Evolutionary conservation across 2,888 invertebrate species (phyloP).

Genomic region (Drosophila tanythrix): DNA sequence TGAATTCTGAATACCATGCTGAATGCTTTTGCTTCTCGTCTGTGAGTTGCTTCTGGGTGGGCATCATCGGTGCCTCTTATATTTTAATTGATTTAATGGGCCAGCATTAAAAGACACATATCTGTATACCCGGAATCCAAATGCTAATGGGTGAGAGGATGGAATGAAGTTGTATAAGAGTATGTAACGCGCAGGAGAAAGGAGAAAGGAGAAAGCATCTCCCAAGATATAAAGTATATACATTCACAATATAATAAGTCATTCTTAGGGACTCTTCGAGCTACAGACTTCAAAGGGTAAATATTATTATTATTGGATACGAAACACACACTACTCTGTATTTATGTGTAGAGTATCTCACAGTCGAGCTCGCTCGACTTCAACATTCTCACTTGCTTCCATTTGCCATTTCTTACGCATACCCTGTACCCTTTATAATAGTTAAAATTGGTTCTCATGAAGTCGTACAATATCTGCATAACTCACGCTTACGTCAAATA

Average conservation of each 20-base stretch:
- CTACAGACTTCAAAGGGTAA: no score
- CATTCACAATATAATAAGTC: not conserved
- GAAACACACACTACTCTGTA: not conserved
- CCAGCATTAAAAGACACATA: slow-evolving; percentile 18
- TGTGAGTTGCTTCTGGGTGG: slow-evolving; percentile 28
- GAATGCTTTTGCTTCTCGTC: not conserved
- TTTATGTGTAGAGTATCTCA: not conserved
- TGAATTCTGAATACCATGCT: not conserved
- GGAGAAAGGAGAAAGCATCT: no score
- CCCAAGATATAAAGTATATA: no score
- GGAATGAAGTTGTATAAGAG: not conserved
- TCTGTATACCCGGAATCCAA: slow-evolving; percentile 1
- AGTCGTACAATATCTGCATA: no score
- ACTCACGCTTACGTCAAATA: not conserved
- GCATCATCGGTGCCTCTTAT: slow-evolving; percentile 9
- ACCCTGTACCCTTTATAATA: not conserved
- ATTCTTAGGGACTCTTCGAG: not conserved
- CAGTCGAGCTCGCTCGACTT: not conserved
- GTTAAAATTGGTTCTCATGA: not conserved
- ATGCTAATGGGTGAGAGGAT: not conserved
- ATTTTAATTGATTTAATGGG: slow-evolving; percentile 69
- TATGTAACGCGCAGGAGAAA: not conserved
- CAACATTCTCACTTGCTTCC: not conserved
- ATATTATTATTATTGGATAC: not conserved
- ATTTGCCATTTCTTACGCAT: not conserved